phyloP scores from a whole-genome alignment of 1,140 invertebrate species.

The Mactra quadrangularis region DNA sequence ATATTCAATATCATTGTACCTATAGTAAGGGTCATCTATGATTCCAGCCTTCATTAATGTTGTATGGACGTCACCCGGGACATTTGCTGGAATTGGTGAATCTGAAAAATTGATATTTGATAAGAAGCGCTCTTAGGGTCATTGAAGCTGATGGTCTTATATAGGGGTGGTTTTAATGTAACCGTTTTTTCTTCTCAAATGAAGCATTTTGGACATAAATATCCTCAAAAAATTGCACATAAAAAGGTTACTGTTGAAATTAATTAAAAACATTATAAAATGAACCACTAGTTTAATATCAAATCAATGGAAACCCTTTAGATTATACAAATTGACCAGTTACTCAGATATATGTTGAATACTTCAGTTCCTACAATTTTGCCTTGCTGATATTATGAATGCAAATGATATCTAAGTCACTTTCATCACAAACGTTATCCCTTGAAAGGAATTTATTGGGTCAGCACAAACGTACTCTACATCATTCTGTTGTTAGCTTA shows the following conservation, averaged over 20 bases:
- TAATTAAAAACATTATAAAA: neutral
- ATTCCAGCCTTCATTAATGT: slow-evolving; percentile 24
- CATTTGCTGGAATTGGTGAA: slow-evolving; percentile 5
- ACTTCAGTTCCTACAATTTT: too few relatives aligned
- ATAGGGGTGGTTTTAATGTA: neutral
- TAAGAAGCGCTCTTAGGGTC: neutral
- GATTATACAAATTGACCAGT: neutral
- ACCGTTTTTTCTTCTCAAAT: neutral
- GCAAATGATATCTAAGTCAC: too few relatives aligned
- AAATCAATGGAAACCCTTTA: neutral
- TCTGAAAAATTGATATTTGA: neutral
- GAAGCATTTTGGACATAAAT: too few relatives aligned
- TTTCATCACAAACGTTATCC: too few relatives aligned
- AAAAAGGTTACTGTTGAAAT: neutral
- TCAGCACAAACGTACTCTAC: too few relatives aligned
- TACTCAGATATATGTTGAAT: neutral
- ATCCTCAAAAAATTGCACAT: neutral
- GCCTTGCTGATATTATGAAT: too few relatives aligned
- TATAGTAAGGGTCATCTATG: slow-evolving; percentile 30
- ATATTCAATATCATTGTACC: slow-evolving; percentile 39
- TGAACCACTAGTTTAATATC: neutral
- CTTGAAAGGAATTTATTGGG: too few relatives aligned
- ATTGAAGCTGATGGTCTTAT: neutral
- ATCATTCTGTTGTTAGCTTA: too few relatives aligned
- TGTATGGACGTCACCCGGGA: slow-evolving; percentile 42